Percentiles rank a stretch among this genome's conserved stretches.
These are phyloP conservation scores for Hyphantria cunea DNA, from an alignment of 1,140 invertebrate genomes.

Conservation along the genomic window DNA sequence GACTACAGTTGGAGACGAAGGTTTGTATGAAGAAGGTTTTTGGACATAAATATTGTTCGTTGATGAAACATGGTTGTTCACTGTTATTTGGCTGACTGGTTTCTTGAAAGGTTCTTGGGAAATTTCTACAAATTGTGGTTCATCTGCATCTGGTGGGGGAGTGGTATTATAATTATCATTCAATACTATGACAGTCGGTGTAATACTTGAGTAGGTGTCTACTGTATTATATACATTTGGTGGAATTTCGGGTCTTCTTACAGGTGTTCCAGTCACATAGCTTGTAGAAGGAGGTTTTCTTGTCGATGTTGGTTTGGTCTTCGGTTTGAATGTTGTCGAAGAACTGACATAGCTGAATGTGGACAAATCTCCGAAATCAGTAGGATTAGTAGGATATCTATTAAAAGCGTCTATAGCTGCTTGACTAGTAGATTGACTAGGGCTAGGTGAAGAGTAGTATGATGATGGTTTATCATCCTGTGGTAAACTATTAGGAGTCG, in stretches of 20 bases:
- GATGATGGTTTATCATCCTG: constrained; percentile 50
- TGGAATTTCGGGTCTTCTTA: constrained; percentile 66
- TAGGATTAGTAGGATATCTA: constrained; percentile 68
- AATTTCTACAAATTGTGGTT: constrained; percentile 72
- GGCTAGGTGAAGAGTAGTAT: constrained; percentile 55
- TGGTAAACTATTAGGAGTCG: constrained; percentile 60
- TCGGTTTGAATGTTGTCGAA: constrained; percentile 50
- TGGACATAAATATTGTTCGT: constrained; percentile 80
- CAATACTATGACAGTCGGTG: constrained; percentile 88
- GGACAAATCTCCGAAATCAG: constrained; percentile 66
- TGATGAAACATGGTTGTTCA: constrained; percentile 83
- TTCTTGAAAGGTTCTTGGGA: constrained; percentile 76
- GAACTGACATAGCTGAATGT: constrained; percentile 75
- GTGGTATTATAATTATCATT: constrained; percentile 73
- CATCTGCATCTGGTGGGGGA: constrained; percentile 66
- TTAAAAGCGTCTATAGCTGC: constrained; percentile 70
- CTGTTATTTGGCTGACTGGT: constrained; percentile 80
- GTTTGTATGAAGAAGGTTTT: constrained; percentile 53
- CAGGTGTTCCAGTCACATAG: constrained; percentile 82
- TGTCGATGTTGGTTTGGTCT: constrained; percentile 50
- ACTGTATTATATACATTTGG: constrained; percentile 54
- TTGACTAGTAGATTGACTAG: constrained; percentile 70
- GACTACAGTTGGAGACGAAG: constrained; percentile 79
- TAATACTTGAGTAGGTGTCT: constrained; percentile 82
- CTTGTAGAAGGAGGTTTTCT: constrained; percentile 82